Evolutionary conservation across 1,140 invertebrate species (phyloP).

Genomic region (Drosophila obscura): DNA sequence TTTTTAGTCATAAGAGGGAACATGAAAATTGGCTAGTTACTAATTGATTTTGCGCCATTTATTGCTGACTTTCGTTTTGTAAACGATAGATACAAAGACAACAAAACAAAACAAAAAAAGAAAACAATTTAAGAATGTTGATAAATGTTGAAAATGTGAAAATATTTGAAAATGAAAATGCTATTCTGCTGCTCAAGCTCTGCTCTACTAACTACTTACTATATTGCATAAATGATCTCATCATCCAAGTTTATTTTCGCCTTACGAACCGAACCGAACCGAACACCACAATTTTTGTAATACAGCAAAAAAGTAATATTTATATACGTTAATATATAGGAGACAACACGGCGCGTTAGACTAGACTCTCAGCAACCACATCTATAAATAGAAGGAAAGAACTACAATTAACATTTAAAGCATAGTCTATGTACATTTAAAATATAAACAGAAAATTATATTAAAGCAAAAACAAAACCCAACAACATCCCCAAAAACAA

Average conservation of each 20-base stretch:
- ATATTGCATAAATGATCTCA: conserved; percentile 81
- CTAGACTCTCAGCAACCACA: conserved; percentile 46
- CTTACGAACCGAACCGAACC: conserved; percentile 64
- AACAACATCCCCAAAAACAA: conserved; percentile 19
- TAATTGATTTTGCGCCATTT: conserved; percentile 52
- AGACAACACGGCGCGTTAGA: conserved; percentile 67
- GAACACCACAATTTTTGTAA: conserved; percentile 38
- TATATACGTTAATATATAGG: conserved; percentile 28
- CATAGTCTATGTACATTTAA: conserved; percentile 82
- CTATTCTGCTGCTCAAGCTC: conserved; percentile 60
- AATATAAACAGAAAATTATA: conserved; percentile 75
- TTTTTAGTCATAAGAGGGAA: too few species aligned
- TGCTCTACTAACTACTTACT: conserved; percentile 43
- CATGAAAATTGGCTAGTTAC: not conserved
- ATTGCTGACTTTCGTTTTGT: conserved; percentile 67
- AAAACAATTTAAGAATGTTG: conserved; percentile 19
- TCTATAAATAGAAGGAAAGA: conserved; percentile 69
- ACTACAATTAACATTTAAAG: conserved; percentile 66
- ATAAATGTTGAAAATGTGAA: conserved; percentile 18
- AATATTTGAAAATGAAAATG: conserved; percentile 21
- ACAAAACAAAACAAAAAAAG: conserved; percentile 10
- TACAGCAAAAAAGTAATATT: conserved; percentile 45
- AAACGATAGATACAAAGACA: conserved; percentile 15
- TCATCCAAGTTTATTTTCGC: conserved; percentile 84
- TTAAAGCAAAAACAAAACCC: conserved; percentile 48